A percentile compares a stretch with the other conserved stretches of the same genome.
Conservation (phyloP, 1,140 invertebrate genomes). For the Hylaeus anthracinus region DNA sequence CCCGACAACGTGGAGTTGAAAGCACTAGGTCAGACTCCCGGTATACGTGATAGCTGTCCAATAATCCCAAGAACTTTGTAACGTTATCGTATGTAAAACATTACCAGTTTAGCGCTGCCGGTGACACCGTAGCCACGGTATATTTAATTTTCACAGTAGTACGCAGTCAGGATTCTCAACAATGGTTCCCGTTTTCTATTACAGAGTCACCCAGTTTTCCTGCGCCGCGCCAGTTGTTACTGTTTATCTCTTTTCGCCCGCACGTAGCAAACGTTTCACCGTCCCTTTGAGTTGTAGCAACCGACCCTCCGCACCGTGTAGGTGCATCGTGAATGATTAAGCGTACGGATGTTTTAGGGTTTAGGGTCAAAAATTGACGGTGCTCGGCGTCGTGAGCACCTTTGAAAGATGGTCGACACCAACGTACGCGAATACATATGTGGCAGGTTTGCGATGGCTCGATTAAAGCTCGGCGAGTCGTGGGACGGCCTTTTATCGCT, state of each 20-base stretch:
- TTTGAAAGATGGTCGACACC: slow-evolving; percentile 39
- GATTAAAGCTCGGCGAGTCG: slow-evolving; percentile 52
- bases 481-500: slow-evolving; percentile 28
- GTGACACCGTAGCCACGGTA: not conserved
- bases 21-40: no score
- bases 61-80: not conserved
- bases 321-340: slow-evolving; percentile 51
- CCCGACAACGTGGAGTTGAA: not conserved
- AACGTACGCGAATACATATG: slow-evolving; percentile 36
- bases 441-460: slow-evolving; percentile 15
- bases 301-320: not conserved
- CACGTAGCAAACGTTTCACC: slow-evolving; percentile 18
- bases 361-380: slow-evolving; percentile 46
- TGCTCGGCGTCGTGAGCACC: not conserved
- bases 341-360: not conserved
- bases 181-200: slow-evolving; percentile 13
- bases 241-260: slow-evolving; percentile 27
- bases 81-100: not conserved
- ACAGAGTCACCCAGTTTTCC: not conserved
- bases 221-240: not conserved
- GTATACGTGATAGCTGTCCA: not conserved
- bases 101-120: no score
- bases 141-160: not conserved
- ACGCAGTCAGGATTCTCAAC: no score
- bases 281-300: slow-evolving; percentile 22